phyloP scores from a whole-genome alignment of 92 coral and sea anemone species.

The Phenganax subtilis region DNA sequence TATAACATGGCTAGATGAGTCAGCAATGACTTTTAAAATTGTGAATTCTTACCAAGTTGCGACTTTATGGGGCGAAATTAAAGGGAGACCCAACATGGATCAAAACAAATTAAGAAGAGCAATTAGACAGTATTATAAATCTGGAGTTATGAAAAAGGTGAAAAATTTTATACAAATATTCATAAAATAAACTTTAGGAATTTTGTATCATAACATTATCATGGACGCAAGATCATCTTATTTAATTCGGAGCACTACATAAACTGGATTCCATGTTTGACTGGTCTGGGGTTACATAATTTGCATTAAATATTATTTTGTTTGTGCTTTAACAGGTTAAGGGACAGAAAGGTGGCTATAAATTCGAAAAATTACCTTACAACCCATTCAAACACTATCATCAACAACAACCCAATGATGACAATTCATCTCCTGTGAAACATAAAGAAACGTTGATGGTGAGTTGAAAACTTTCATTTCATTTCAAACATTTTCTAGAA shows the following conservation, averaged over 20 bases:
- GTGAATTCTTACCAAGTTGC: slow-evolving; percentile 92
- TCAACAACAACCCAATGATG: neutral
- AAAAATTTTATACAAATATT: neutral
- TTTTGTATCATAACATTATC: too few species aligned
- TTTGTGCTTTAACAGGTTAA: slow-evolving; percentile 55
- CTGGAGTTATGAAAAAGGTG: slow-evolving; percentile 82
- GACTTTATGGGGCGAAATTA: slow-evolving; percentile 85
- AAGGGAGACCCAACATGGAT: slow-evolving; percentile 93
- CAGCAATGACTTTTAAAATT: slow-evolving; percentile 72
- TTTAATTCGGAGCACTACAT: too few species aligned
- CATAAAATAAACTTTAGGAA: neutral
- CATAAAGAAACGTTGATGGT: neutral
- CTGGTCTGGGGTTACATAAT: neutral
- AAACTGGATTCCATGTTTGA: too few species aligned
- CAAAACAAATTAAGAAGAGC: slow-evolving; percentile 92
- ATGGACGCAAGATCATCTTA: too few species aligned
- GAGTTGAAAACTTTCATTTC: neutral
- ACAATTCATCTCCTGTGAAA: neutral
- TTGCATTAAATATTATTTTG: neutral
- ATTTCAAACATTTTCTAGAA: too few species aligned
- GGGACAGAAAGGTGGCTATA: slow-evolving; percentile 91
- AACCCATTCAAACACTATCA: slow-evolving; percentile 22
- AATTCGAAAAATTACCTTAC: slow-evolving; percentile 89
- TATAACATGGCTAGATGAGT: slow-evolving; percentile 81
- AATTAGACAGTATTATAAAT: slow-evolving; percentile 87